Evolutionary conservation across 2,888 invertebrate species (phyloP).

Genomic region (Caenorhabditis sinica): DNA sequence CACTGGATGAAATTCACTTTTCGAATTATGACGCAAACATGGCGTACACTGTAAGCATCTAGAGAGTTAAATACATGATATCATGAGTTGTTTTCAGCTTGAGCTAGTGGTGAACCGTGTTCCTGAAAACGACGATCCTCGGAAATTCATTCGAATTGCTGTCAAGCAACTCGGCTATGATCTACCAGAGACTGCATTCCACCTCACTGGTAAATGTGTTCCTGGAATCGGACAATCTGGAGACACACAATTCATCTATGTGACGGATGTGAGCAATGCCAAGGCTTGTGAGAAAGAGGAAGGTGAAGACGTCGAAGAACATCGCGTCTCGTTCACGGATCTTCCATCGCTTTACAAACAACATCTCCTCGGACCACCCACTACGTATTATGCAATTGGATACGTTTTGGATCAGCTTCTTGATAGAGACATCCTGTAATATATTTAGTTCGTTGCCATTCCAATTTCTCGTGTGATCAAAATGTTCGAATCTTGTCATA

Average conservation of each 20-base stretch:
- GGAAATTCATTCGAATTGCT: slow-evolving; percentile 37
- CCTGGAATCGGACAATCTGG: slow-evolving; percentile 67
- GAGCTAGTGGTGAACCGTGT: slow-evolving; percentile 42
- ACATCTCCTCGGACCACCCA: slow-evolving; percentile 53
- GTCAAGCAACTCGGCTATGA: slow-evolving; percentile 56
- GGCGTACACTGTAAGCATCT: slow-evolving; percentile 86
- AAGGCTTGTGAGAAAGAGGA: slow-evolving; percentile 39
- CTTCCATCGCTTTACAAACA: slow-evolving; percentile 47
- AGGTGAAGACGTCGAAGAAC: slow-evolving; percentile 46
- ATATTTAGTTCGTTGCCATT: background rate
- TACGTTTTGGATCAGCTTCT: slow-evolving; percentile 51
- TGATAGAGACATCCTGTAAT: background rate
- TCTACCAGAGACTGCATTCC: slow-evolving; percentile 22
- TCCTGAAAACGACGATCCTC: slow-evolving; percentile 30
- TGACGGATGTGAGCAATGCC: slow-evolving; percentile 39
- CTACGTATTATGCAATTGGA: slow-evolving; percentile 61
- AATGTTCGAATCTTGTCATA: background rate
- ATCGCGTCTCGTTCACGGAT: slow-evolving; percentile 40
- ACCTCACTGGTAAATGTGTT: slow-evolving; percentile 12
- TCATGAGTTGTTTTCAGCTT: slow-evolving; percentile 36
- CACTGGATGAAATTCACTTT: slow-evolving; percentile 70
- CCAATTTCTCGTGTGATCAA: background rate
- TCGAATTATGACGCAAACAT: slow-evolving; percentile 60
- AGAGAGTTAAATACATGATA: background rate
- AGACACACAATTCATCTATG: slow-evolving; percentile 49